Evolutionary conservation across 1,140 invertebrate genomes (phyloP), one percentile per base, ranked within the genome.

Genomic region (Eciton burchellii): DNA sequence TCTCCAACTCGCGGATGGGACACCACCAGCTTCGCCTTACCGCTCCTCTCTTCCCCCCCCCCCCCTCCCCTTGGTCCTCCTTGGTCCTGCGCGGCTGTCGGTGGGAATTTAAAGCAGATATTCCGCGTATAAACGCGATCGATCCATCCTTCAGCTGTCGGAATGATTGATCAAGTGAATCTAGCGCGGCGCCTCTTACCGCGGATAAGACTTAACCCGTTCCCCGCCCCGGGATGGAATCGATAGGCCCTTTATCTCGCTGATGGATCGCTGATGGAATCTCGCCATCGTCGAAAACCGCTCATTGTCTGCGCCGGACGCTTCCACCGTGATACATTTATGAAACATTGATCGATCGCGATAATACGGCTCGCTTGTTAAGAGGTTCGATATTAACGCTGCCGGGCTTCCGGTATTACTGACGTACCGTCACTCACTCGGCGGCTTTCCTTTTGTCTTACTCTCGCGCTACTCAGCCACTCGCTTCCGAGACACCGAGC

Each of bases 111-210:
- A 66, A 86, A 87, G 41, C 73, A 24, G 56, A 81, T 82, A 76
- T 84, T 84, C 6, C 6, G 26, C 81, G 62, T 70, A 70, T 72
- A 85, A 88, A 88, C 74, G 62, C 65, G 83, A 57, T 83, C 83
- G 83, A 88, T 88, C 81, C 86, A 88, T 88, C 87, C 76, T 88
- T 88, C 81, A 84, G 47, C 86, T 81, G 86, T 88, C 86, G 81
- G 84, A 77, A 88, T 88, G 87, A 88, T 88, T 85, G 87, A 88
- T 88, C 87, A 88, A 88, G 86, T 81, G 87, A 88, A 88, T 88
- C 81, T 76, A 88, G 86, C 83, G 41, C 79, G 86, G 47, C 73
- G 83, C 68, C 88, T 88, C 83, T 85, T 88, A 73, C 86, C 72
- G 16, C 73, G 83, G 59, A 85, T 83, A 85, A 88, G 83, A 72